A percentile compares a stretch with the other conserved stretches of the same genome.
phyloP scores from a whole-genome alignment of 1,140 invertebrate species.

The Sinella curviseta region DNA sequence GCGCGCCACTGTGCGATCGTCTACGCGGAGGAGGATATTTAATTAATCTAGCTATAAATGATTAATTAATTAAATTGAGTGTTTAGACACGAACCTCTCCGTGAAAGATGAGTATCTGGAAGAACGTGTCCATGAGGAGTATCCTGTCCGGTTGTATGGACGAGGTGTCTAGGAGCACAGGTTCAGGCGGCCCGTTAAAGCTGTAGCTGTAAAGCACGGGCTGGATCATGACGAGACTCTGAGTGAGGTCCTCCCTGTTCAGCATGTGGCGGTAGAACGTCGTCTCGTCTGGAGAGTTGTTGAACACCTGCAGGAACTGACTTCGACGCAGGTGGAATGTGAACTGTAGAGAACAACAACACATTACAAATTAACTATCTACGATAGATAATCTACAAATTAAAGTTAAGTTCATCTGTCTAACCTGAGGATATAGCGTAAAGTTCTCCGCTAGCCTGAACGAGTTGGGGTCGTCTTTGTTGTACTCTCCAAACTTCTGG shows the following conservation, averaged over 20 bases:
- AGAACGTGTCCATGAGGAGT: constrained; percentile 99
- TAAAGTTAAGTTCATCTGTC: too few species aligned
- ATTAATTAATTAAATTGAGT: neutral
- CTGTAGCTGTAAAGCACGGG: constrained; percentile 98
- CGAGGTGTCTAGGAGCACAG: constrained; percentile 93
- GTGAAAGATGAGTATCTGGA: constrained; percentile 99
- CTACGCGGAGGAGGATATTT: constrained; percentile 58
- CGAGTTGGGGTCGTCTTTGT: constrained; percentile 94
- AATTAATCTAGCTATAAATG: neutral
- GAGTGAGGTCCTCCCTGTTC: constrained; percentile 93
- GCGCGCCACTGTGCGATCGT: constrained; percentile 96
- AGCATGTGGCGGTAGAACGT: constrained; percentile 97
- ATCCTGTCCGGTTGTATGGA: constrained; percentile 97
- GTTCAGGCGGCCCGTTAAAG: constrained; percentile 95
- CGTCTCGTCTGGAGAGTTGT: constrained; percentile 99
- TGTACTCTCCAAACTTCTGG: constrained; percentile 98
- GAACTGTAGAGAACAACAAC: too few species aligned
- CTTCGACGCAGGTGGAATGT: constrained; percentile 98
- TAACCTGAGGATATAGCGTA: constrained; percentile 95
- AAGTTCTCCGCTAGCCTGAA: constrained; percentile 96
- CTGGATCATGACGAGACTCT: constrained; percentile 99
- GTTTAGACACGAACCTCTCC: constrained; percentile 69
- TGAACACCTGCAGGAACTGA: constrained; percentile 99
- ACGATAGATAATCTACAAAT: too few species aligned
- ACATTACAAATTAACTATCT: too few species aligned